These are phyloP conservation scores for Decapterus maruadsi DNA, from an alignment of 2,797 vertebrate species.

Conservation along the genomic window DNA sequence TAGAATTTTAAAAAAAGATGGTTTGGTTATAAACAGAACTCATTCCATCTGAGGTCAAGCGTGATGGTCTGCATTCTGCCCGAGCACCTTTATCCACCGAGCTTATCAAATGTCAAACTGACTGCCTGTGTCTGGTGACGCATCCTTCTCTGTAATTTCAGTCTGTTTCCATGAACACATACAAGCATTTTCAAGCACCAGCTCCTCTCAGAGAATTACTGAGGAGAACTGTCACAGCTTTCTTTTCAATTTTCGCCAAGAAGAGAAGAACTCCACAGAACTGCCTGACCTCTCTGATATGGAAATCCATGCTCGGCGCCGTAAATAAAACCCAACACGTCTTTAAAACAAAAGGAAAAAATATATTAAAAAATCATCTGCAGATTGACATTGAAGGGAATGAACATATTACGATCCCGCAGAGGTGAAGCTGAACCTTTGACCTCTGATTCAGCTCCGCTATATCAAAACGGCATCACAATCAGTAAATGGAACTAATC, in stretches of 20 bases:
- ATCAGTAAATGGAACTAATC: slow-evolving; percentile 5
- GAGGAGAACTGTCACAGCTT: not conserved
- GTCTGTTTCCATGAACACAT: not conserved
- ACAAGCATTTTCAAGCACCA: not conserved
- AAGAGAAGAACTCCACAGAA: not conserved
- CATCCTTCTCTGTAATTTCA: slow-evolving; percentile 3
- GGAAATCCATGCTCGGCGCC: not conserved
- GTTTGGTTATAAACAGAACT: not conserved
- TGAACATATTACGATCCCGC: not conserved
- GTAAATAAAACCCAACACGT: not conserved
- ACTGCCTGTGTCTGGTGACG: slow-evolving; percentile 3
- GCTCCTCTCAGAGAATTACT: slow-evolving; percentile 10
- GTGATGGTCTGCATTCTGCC: slow-evolving; percentile 6
- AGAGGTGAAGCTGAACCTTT: not conserved
- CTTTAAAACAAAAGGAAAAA: not conserved
- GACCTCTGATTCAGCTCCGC: not conserved
- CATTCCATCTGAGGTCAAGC: not conserved
- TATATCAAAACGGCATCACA: not conserved
- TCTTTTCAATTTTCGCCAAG: slow-evolving; percentile 6
- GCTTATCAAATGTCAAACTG: slow-evolving; percentile 20
- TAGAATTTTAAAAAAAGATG: not conserved
- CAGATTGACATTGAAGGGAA: not conserved
- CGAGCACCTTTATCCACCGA: not conserved
- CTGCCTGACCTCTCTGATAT: not conserved
- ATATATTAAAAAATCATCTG: not conserved